Evolutionary conservation across 2,113 vertebrate genomes (phyloP), one percentile per base, ranked within the genome.

Genomic region (Triplophysa siluroides): DNA sequence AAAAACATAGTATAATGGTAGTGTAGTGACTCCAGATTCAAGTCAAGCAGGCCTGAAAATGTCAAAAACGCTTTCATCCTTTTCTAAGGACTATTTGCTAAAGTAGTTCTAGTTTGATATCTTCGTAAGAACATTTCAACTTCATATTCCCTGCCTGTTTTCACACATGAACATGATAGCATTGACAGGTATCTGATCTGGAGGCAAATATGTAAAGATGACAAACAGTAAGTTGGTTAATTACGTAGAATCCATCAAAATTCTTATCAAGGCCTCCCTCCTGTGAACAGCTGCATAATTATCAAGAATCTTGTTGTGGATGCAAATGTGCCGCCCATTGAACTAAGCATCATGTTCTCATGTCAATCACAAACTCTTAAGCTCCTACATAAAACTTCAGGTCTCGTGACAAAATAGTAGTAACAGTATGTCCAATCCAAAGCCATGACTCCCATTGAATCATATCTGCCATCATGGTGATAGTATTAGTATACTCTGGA

Each of bases 271-370:
- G 87, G 88, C 83, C 85, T 85, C 88, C 91, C 89, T 75, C 87
- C 88, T 78, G 88, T 82, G 89, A 91, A 81, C 89, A 92, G 89
- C 90, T 92, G 91, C 85, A 86, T 89, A 92, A 92, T 91, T 90
- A 88, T 91, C 88, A 91, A 88, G 76, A 87, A 87, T 90, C 89
- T 90, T 88, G 88, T 90, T 91, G 88, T 87, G 80, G 85, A 91
- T 92, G 91, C 90, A 92, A 92, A 92, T 90, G 83, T 89, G 83
- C 65, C 85, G 86, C 71, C 78, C 87, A 90, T 89, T 89, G 86
- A 92, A 90, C 87, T 88, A 67, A 65, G 80, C 83, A 90, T 79
- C 83, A 86, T 83, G 87, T 87, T 89, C 86, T 71, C 89, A 33
- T 92, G 91, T 90, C 90, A 91, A 87, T 93, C 90, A 92, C 45